Conservation (phyloP, 2,888 invertebrate species). For the Tipula lateralis region DNA sequence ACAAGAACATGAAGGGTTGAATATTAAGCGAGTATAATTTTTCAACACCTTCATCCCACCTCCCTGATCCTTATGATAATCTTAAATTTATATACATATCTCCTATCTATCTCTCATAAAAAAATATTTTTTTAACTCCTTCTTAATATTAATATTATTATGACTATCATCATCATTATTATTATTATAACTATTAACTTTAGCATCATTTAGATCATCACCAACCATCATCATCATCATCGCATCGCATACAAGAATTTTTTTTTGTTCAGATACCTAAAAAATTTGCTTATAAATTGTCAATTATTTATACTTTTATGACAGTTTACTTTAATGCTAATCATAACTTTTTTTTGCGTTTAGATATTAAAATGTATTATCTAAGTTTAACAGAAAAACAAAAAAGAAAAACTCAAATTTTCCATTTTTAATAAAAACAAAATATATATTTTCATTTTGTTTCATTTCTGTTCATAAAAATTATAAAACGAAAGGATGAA, state of each 20-base stretch:
- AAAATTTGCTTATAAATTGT: slow-evolving; percentile 38
- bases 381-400: slow-evolving; percentile 36
- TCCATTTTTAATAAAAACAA: slow-evolving; percentile 13
- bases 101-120: neutral
- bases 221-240: neutral
- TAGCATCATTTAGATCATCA: slow-evolving; percentile 24
- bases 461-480: neutral
- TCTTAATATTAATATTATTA: slow-evolving; percentile 19
- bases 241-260: neutral
- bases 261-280: slow-evolving; percentile 34
- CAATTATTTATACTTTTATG: slow-evolving; percentile 38
- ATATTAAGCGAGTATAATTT: neutral
- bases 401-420: slow-evolving; percentile 32
- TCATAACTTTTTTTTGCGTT: slow-evolving; percentile 32
- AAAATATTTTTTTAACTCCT: neutral
- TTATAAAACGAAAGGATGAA: slow-evolving; percentile 19
- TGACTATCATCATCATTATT: neutral
- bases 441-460: neutral
- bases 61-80: neutral
- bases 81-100: neutral
- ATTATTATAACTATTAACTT: neutral
- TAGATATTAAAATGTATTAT: slow-evolving; percentile 36
- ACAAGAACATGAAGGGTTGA: no score
- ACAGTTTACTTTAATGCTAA: slow-evolving; percentile 36
- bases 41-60: neutral